Conservation (phyloP, 2,888 invertebrate species). For the Euclidia mi region DNA sequence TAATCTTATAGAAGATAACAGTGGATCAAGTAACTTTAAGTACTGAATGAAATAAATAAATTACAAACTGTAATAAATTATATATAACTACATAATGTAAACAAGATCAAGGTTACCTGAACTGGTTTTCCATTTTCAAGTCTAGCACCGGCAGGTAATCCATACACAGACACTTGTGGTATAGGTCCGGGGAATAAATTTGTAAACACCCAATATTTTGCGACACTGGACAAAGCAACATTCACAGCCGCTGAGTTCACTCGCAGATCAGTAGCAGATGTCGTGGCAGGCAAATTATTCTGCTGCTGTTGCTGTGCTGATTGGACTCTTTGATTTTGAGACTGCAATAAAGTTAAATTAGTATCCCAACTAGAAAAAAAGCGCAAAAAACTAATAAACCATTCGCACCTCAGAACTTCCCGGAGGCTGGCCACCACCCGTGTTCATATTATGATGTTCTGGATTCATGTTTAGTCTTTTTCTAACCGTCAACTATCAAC, state of each 20-base stretch:
- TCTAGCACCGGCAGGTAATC: constrained; percentile 90
- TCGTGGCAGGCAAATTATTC: constrained; percentile 83
- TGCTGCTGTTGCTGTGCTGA: constrained; percentile 81
- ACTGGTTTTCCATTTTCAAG: constrained; percentile 91
- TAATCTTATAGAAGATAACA: too few species aligned
- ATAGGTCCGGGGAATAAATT: constrained; percentile 94
- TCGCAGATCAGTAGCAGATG: constrained; percentile 91
- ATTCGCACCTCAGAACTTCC: constrained; percentile 88
- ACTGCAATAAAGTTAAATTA: constrained; percentile 73
- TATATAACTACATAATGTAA: not conserved
- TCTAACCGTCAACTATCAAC: constrained; percentile 58
- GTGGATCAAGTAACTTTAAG: not conserved
- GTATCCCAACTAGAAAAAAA: constrained; percentile 59
- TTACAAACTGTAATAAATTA: not conserved
- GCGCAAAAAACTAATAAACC: constrained; percentile 61
- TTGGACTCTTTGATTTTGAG: constrained; percentile 81
- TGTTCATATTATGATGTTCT: constrained; percentile 89
- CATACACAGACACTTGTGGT: constrained; percentile 93
- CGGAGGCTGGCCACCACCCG: constrained; percentile 90
- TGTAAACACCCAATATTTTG: constrained; percentile 96
- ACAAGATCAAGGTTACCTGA: constrained; percentile 79
- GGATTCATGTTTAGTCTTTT: constrained; percentile 85
- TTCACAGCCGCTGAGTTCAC: constrained; percentile 92
- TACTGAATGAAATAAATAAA: not conserved
- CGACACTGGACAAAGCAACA: constrained; percentile 93